Percentiles rank a stretch among this genome's conserved stretches.
phyloP scores from a whole-genome alignment of 2,797 vertebrate genomes.

The Falco cherrug region DNA sequence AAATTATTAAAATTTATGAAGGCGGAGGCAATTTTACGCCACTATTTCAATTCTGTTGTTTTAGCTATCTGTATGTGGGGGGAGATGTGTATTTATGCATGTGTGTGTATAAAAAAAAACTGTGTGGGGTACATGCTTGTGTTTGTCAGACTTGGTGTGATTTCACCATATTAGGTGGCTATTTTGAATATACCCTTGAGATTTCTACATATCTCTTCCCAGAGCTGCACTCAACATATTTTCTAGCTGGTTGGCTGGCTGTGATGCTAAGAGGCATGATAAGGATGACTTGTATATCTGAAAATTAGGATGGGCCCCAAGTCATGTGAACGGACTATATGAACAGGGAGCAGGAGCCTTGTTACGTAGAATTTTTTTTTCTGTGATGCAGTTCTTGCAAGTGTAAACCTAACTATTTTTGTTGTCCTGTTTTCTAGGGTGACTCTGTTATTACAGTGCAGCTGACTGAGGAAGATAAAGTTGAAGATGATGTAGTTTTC shows the following conservation, averaged over 20 bases:
- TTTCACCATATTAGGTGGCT: neutral
- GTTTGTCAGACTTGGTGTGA: neutral
- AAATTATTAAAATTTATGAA: neutral
- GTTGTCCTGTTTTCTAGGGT: slow-evolving; percentile 79
- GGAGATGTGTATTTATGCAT: fast-evolving
- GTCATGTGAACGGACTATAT: neutral
- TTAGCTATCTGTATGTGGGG: neutral
- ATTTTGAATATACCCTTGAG: neutral
- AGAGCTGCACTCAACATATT: fast-evolving
- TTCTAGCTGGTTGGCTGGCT: neutral
- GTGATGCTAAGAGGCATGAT: neutral
- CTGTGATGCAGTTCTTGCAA: neutral
- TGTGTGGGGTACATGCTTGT: fast-evolving
- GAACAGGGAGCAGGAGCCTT: neutral
- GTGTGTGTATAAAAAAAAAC: neutral
- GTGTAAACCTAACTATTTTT: neutral
- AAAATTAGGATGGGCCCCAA: neutral
- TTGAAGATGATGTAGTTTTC: slow-evolving; percentile 85
- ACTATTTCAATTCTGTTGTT: neutral
- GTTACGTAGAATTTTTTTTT: neutral
- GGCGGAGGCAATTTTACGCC: neutral
- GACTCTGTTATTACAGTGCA: slow-evolving; percentile 90
- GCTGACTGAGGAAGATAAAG: slow-evolving; percentile 85
- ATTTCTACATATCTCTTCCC: neutral
- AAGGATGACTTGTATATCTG: neutral